phyloP scores from a whole-genome alignment of 2,888 invertebrate species.

The Itoplectis maculator region DNA sequence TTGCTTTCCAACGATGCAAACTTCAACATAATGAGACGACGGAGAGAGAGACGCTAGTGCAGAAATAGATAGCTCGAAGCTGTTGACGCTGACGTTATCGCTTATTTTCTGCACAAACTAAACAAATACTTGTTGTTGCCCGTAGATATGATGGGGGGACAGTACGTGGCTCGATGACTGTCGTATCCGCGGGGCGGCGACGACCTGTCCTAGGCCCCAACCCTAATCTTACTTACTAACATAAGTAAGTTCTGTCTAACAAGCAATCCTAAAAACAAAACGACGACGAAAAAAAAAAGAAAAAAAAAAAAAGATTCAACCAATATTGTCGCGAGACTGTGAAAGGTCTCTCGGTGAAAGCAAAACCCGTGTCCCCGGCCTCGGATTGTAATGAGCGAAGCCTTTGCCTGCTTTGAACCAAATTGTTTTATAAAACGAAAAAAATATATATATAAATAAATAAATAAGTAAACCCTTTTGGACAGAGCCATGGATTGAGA shows the following conservation, averaged over 20 bases:
- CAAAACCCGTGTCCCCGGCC: slow-evolving; percentile 73
- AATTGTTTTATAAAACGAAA: neutral
- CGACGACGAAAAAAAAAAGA: slow-evolving; percentile 37
- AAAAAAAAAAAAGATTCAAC: slow-evolving; percentile 44
- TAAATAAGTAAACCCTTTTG: slow-evolving; percentile 48
- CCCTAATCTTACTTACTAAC: slow-evolving; percentile 85
- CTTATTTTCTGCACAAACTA: slow-evolving; percentile 85
- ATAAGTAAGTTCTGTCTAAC: slow-evolving; percentile 85
- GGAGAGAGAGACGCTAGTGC: slow-evolving; percentile 32
- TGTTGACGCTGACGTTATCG: slow-evolving; percentile 66
- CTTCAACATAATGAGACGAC: no score
- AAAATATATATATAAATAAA: neutral
- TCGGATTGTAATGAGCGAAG: slow-evolving; percentile 83
- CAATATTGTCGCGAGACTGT: slow-evolving; percentile 53
- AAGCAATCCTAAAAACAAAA: slow-evolving; percentile 76
- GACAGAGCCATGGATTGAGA: slow-evolving; percentile 69
- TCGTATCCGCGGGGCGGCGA: slow-evolving; percentile 87
- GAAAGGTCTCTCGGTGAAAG: slow-evolving; percentile 56
- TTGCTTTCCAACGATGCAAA: no score
- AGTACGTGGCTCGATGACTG: slow-evolving; percentile 87
- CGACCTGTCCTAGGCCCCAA: slow-evolving; percentile 85
- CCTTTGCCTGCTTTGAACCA: slow-evolving; percentile 78
- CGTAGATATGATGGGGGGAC: slow-evolving; percentile 87
- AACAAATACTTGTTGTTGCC: slow-evolving; percentile 84
- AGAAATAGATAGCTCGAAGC: slow-evolving; percentile 55